Conservation (phyloP, 1,140 invertebrate genomes). For the Heliconius congener region DNA sequence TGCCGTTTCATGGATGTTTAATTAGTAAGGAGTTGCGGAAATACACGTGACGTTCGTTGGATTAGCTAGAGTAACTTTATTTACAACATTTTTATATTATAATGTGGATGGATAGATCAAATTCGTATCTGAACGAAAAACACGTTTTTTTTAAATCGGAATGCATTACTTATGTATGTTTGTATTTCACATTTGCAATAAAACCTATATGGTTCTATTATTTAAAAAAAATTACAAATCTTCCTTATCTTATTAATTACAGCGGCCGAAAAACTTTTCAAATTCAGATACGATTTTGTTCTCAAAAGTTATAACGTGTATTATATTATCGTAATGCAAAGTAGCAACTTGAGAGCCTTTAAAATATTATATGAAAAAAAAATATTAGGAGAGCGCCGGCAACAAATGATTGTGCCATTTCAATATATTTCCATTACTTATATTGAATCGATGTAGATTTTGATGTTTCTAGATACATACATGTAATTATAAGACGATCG, state of each 20-base stretch:
- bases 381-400: constrained; percentile 55
- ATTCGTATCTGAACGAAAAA: constrained; percentile 15
- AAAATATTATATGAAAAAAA: constrained; percentile 54
- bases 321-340: constrained; percentile 69
- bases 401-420: constrained; percentile 53
- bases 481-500: constrained; percentile 28
- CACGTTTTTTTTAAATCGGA: not conserved
- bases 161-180: not conserved
- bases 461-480: constrained; percentile 36
- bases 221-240: not conserved
- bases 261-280: not conserved
- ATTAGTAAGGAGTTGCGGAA: constrained; percentile 55
- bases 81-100: constrained; percentile 75
- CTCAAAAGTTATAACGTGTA: constrained; percentile 18
- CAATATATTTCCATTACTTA: constrained; percentile 41
- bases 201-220: no score
- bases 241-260: not conserved
- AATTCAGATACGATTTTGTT: not conserved
- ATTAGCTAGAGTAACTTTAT: constrained; percentile 79
- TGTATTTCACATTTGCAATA: not conserved
- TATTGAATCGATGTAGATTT: constrained; percentile 29
- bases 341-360: constrained; percentile 72
- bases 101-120: constrained; percentile 17
- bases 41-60: constrained; percentile 64
- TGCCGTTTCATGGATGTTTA: constrained; percentile 73